A percentile compares a stretch with the other conserved stretches of the same genome.
Evolutionary conservation across 2,888 invertebrate species (phyloP).

Genomic region (Ornithoptera alexandrae): DNA sequence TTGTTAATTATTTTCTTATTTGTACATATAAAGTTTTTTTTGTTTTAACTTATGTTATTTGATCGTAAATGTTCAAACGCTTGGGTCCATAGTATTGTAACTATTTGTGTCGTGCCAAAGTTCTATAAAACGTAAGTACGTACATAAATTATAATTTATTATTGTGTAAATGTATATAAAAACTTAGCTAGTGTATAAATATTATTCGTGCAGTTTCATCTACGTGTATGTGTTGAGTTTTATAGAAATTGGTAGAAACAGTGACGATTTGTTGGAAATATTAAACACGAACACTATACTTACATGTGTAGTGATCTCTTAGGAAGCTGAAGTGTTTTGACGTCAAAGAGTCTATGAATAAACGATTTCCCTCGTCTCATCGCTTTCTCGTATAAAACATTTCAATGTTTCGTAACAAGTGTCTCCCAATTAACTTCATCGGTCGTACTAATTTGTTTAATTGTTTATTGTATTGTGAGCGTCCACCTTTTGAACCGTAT

Average conservation of each 20-base stretch:
- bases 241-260: constrained; percentile 30
- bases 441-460: constrained; percentile 25
- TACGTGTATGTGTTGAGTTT: constrained; percentile 23
- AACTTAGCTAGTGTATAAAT: constrained; percentile 35
- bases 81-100: constrained; percentile 11
- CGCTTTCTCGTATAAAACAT: too few relatives aligned
- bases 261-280: background rate
- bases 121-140: constrained; percentile 29
- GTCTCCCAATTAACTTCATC: constrained; percentile 29
- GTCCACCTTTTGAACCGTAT: constrained; percentile 65
- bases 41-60: background rate
- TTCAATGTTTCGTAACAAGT: constrained; percentile 8
- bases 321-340: too few relatives aligned
- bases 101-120: constrained; percentile 36
- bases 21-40: background rate
- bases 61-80: constrained; percentile 4
- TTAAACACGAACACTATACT: too few relatives aligned
- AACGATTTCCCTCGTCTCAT: too few relatives aligned
- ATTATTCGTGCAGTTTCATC: constrained; percentile 30
- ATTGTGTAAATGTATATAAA: constrained; percentile 37
- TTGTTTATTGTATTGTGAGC: constrained; percentile 41
- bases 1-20: too few relatives aligned
- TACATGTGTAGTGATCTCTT: too few relatives aligned
- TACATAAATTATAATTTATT: constrained; percentile 24
- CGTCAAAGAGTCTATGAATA: too few relatives aligned